Evolutionary conservation across 2,113 vertebrate genomes (phyloP).

Genomic region (Paratilapia polleni): DNA sequence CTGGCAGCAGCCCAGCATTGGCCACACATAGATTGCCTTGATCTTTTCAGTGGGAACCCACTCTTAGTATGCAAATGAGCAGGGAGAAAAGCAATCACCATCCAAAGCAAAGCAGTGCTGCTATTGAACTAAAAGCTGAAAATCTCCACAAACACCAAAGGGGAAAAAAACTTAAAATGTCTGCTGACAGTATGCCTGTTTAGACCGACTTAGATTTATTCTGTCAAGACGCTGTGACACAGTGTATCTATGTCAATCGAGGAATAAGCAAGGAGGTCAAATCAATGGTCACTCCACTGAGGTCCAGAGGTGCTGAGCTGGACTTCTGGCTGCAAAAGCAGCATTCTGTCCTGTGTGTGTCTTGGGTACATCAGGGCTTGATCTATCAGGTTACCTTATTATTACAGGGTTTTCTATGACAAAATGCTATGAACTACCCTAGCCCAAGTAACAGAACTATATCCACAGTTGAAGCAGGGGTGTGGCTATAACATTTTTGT

Average conservation of each 20-base stretch:
- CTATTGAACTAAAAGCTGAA: conserved; percentile 62
- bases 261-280: conserved; percentile 74
- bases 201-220: conserved; percentile 62
- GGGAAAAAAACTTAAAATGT: conserved; percentile 52
- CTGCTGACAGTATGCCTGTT: conserved; percentile 69
- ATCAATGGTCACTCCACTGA: conserved; percentile 68
- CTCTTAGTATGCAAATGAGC: conserved; percentile 74
- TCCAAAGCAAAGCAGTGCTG: conserved; percentile 51
- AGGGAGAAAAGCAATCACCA: conserved; percentile 57
- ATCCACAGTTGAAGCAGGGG: neutral
- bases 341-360: conserved; percentile 48
- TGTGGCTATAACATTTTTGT: neutral
- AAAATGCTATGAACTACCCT: conserved; percentile 12
- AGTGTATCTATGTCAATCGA: conserved; percentile 71
- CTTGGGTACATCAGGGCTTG: conserved; percentile 20
- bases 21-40: conserved; percentile 79
- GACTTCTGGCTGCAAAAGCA: conserved; percentile 67
- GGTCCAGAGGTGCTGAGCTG: conserved; percentile 77
- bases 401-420: neutral
- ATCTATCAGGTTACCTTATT: conserved; percentile 22
- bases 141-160: conserved; percentile 69
- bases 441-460: neutral
- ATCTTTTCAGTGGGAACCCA: conserved; percentile 77
- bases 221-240: conserved; percentile 66
- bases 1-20: conserved; percentile 68